Base-by-base conservation (phyloP, 1,140 invertebrate species). In the Aphaenogaster floridana region DNA sequence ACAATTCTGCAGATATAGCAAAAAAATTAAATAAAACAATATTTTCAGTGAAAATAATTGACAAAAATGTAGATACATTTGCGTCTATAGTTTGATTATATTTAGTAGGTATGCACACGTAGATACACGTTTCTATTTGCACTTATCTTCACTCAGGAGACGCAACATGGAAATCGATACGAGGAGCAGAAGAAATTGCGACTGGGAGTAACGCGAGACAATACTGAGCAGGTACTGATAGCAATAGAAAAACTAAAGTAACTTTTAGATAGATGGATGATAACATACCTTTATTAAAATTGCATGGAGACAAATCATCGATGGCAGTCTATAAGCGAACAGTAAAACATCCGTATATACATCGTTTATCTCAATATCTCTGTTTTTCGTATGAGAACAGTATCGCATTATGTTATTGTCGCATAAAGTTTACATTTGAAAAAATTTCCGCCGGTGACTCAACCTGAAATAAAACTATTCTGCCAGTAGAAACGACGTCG, bases 231-330 rank as follows among this genome's bases (percentile, higher is more conserved):
- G 9, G 0, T n/a, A 69, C 11, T 45, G 3, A 9, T 39, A 74
- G 5, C 7, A 28, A 28, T 13, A 45, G 5, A 15, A 8, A 59
- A 76, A 59, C 9, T 76, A 42, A 76, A 15, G 21, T 7, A 76
- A 42, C 21, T 59, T 76, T 61, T 76, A 45, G 11, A 34, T 76
- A 45, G 11, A 34, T 39, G 13, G 0, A 28, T 45, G 6, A 42
- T 3, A 68, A 45, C 15, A 15, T 57, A 74, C 54, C 72, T 76
- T 76, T 13, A 76, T 76, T 7, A 76, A 76, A 57, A 59, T 76
- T 76, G 54, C 4, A 77, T 77, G 21, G 2, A 61, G 15, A 34
- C 6, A 59, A 45, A 45, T 45, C 0, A 11, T 28, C 15, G 21
- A 61, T 54, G 36, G 8, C 15, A 15, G 34, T 54, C n/a, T 77